Percentiles rank a stretch among this genome's conserved stretches.
These are phyloP conservation scores for Rhinogobius similis DNA, from an alignment of 2,113 vertebrate species.

Conservation along the genomic window DNA sequence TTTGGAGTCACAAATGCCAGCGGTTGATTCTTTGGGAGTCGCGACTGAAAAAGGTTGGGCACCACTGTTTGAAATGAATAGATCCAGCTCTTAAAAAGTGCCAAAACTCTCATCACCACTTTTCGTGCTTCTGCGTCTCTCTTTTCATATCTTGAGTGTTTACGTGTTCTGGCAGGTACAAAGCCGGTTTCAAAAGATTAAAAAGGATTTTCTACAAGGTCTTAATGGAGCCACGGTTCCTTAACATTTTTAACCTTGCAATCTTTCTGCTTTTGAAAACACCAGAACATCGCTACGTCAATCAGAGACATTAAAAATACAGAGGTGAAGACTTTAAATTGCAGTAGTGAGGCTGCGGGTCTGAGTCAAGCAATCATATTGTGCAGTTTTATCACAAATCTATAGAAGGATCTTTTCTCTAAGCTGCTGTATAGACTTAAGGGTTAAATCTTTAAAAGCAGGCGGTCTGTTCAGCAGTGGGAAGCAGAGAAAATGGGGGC, in stretches of 20 bases:
- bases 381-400: not conserved
- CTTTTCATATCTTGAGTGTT: not conserved
- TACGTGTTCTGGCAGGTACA: not conserved
- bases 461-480: conserved; percentile 64
- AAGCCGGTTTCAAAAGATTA: not conserved
- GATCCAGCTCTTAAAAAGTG: too few relatives aligned
- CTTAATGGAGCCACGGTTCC: not conserved
- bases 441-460: conserved; percentile 63
- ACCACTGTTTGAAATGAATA: too few relatives aligned
- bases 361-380: conserved; percentile 5
- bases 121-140: too few relatives aligned
- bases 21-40: too few relatives aligned
- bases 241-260: not conserved
- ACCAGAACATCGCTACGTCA: conserved; percentile 9
- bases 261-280: not conserved
- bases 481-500: conserved; percentile 17
- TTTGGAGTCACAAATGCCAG: too few relatives aligned
- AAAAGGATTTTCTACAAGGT: not conserved
- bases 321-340: conserved; percentile 22
- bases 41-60: too few relatives aligned
- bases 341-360: conserved; percentile 11
- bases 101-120: too few relatives aligned
- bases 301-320: conserved; percentile 9
- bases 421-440: conserved; percentile 30
- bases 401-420: conserved; percentile 4